Evolutionary conservation across 2,888 invertebrate genomes (phyloP).

Genomic region (Teinopalpus imperialis): DNA sequence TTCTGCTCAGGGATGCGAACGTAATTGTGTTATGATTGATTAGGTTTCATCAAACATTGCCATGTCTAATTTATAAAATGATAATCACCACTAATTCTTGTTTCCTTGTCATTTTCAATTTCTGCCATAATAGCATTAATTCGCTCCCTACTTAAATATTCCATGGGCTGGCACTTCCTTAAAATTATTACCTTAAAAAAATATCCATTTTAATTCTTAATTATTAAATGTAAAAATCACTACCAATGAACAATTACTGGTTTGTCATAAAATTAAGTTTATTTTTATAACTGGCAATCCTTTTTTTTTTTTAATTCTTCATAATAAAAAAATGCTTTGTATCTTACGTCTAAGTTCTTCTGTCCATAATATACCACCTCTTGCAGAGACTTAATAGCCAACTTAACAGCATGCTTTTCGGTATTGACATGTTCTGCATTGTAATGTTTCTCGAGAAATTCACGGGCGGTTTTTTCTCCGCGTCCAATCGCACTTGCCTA

Average conservation of each 20-base stretch:
- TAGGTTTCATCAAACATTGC: too few relatives aligned
- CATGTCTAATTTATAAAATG: too few relatives aligned
- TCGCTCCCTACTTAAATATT: background rate
- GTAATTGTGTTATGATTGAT: too few relatives aligned
- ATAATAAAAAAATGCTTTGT: background rate
- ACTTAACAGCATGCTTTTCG: slow-evolving; percentile 90
- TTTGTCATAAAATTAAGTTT: too few relatives aligned
- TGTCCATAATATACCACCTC: slow-evolving; percentile 82
- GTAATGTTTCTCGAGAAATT: slow-evolving; percentile 97
- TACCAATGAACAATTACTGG: too few relatives aligned
- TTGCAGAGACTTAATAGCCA: slow-evolving; percentile 93
- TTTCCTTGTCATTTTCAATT: slow-evolving; percentile 12
- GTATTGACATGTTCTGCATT: slow-evolving; percentile 87
- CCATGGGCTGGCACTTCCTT: background rate
- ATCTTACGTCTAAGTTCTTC: slow-evolving; percentile 19
- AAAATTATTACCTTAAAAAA: slow-evolving; percentile 10
- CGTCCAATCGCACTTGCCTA: slow-evolving; percentile 97
- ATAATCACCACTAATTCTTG: too few relatives aligned
- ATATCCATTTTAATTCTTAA: too few relatives aligned
- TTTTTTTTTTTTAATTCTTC: too few relatives aligned
- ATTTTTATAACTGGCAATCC: too few relatives aligned
- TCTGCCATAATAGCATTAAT: slow-evolving; percentile 2
- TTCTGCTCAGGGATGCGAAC: too few relatives aligned
- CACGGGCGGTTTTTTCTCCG: slow-evolving; percentile 95
- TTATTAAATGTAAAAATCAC: too few relatives aligned